Evolutionary conservation across 2,797 vertebrate genomes (phyloP).

Genomic region (Macroramphosus scolopax): DNA sequence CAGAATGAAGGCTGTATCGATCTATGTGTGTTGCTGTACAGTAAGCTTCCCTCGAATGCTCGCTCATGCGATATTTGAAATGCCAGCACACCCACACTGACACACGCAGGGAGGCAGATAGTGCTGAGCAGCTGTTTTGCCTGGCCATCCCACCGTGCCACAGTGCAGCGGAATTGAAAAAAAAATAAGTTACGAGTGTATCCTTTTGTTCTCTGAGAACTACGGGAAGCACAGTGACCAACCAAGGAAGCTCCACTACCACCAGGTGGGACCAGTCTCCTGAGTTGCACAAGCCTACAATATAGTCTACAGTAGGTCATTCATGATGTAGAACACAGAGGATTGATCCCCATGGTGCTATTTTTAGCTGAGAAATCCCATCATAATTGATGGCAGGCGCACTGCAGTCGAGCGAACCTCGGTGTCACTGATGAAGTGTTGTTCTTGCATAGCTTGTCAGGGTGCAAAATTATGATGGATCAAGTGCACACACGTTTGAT

Average conservation of each 20-base stretch:
- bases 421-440: constrained; percentile 27
- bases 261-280: too few relatives aligned
- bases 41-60: constrained; percentile 33
- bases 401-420: constrained; percentile 3
- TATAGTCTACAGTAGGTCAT: too few relatives aligned
- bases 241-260: too few relatives aligned
- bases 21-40: constrained; percentile 37
- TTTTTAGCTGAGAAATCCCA: constrained; percentile 33
- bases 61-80: constrained; percentile 53
- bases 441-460: constrained; percentile 10
- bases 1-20: constrained; percentile 47
- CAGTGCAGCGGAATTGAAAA: constrained; percentile 44
- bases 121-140: constrained; percentile 64
- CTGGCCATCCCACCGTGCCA: constrained; percentile 26
- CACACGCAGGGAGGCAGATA: constrained; percentile 16
- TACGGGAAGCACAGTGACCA: too few relatives aligned
- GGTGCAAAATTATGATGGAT: background rate
- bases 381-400: constrained; percentile 27
- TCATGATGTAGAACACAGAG: background rate
- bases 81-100: background rate
- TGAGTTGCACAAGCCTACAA: too few relatives aligned
- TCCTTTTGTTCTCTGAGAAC: too few relatives aligned
- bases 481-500: background rate
- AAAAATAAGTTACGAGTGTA: constrained; percentile 9
- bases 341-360: constrained; percentile 16